These are phyloP conservation scores for Brachynemurus nebulosus DNA, from an alignment of 2,888 invertebrate genomes.

Conservation along the genomic window DNA sequence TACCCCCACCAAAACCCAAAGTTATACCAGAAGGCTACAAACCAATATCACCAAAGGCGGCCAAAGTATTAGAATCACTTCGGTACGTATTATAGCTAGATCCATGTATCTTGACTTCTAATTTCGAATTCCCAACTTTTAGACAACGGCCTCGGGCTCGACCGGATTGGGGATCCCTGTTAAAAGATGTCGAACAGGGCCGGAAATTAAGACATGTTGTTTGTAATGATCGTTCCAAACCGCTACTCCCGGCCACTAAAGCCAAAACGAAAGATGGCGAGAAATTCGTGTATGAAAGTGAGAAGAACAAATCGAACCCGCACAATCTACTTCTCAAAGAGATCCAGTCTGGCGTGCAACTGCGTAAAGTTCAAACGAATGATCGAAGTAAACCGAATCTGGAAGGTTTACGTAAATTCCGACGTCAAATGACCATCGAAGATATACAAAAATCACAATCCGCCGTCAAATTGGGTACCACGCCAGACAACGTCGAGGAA, in stretches of 20 bases:
- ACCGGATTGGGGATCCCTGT: constrained; percentile 81
- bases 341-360: constrained; percentile 61
- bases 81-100: constrained; percentile 30
- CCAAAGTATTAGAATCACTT: constrained; percentile 55
- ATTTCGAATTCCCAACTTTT: constrained; percentile 4
- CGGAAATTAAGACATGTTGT: constrained; percentile 65
- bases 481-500: constrained; percentile 25
- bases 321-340: constrained; percentile 66
- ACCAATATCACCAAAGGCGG: constrained; percentile 42
- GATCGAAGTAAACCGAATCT: constrained; percentile 77
- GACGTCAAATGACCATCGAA: constrained; percentile 80
- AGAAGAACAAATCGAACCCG: constrained; percentile 50
- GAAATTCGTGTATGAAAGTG: constrained; percentile 81
- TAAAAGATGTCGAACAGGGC: constrained; percentile 81
- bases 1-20: constrained; percentile 58
- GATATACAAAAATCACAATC: constrained; percentile 75
- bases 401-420: constrained; percentile 72
- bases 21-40: constrained; percentile 45
- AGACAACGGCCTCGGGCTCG: constrained; percentile 60
- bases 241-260: constrained; percentile 31
- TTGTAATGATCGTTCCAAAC: constrained; percentile 65
- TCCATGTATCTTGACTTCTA: background rate
- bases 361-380: constrained; percentile 66
- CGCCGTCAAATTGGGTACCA: constrained; percentile 39
- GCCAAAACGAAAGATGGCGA: constrained; percentile 57